Percentiles rank a stretch among this genome's conserved stretches.
These are phyloP conservation scores for Elysia crispata DNA, from an alignment of 2,888 invertebrate genomes.

Conservation along the genomic window DNA sequence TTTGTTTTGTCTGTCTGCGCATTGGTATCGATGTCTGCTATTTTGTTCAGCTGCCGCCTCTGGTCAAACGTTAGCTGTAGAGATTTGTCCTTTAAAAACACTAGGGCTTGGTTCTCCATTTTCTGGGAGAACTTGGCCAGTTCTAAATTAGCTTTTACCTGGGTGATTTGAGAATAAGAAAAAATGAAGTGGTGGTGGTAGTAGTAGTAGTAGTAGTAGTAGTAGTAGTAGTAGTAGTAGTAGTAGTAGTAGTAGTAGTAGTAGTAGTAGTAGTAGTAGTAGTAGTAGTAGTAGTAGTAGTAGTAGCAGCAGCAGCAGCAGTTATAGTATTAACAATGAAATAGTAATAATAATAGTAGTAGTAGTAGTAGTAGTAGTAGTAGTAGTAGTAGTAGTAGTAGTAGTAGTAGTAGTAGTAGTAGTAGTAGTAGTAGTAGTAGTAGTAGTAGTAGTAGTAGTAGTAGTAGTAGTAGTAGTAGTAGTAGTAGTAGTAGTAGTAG, in stretches of 20 bases:
- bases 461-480: not conserved
- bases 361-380: slow-evolving; percentile 9
- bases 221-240: no score
- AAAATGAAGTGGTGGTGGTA: no score
- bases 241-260: not conserved
- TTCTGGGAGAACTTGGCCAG: no score
- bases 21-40: no score
- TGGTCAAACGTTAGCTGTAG: no score
- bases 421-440: slow-evolving; percentile 9
- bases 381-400: slow-evolving; percentile 9
- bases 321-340: not conserved
- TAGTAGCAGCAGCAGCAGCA: not conserved
- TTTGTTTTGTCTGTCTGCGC: no score
- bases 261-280: slow-evolving; percentile 9
- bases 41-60: no score
- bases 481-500: not conserved
- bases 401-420: slow-evolving; percentile 1
- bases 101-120: no score
- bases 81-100: no score
- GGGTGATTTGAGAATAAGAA: no score
- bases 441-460: slow-evolving; percentile 6
- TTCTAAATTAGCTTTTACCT: no score
- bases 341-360: not conserved
- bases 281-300: slow-evolving; percentile 9
- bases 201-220: no score